Base-by-base conservation (phyloP, 2,888 invertebrate genomes). In the Napeogenes inachia region DNA sequence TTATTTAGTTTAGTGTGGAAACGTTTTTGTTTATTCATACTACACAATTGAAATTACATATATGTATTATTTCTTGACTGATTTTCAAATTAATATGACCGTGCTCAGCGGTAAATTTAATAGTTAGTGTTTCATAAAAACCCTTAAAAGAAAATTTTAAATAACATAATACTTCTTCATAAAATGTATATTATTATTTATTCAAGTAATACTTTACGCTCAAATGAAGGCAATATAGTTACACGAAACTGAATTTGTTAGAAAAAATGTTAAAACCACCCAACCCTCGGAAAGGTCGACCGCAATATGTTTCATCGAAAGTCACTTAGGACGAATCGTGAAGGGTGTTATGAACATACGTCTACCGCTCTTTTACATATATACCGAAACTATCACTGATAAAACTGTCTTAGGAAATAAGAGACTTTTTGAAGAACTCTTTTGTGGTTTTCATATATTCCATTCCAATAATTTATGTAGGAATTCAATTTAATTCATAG, bases 291-390 rank as follows among this genome's bases (percentile, higher is more conserved):
- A 80, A 50, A 80, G 79, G 83, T 78, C 75, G 71, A 67, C 72
- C 72, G 76, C 84, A 85, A 86, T 85, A 84, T 86, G 87, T 84
- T 84, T 82, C 72, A 86, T 87, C 75, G 80, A 84, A 87, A 85
- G 80, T 87, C 87, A 83, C 87, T 88, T 88, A 87, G 81, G 74
- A 74, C 70, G 71, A 77, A 75, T 76, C 73, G 74, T 71, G 72
- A 68, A 71, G 69, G 70, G 73, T 73, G 50, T 30, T 50, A 50
- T 50, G 50, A 50, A 50, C 50, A 50, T 50, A 50, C 50, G 50
- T 8, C 50, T 50, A 50, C 30, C 50, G 50, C 30, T 50, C 50
- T 50, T 50, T 50, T 50, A 50, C 50, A 50, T 63, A 61, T 56
- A 45, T 60, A 45, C 56, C 58, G 62, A 60, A 60, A 55, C 61